These are phyloP conservation scores for Parotia lawesii DNA, from an alignment of 2,113 vertebrate genomes.

Conservation along the genomic window DNA sequence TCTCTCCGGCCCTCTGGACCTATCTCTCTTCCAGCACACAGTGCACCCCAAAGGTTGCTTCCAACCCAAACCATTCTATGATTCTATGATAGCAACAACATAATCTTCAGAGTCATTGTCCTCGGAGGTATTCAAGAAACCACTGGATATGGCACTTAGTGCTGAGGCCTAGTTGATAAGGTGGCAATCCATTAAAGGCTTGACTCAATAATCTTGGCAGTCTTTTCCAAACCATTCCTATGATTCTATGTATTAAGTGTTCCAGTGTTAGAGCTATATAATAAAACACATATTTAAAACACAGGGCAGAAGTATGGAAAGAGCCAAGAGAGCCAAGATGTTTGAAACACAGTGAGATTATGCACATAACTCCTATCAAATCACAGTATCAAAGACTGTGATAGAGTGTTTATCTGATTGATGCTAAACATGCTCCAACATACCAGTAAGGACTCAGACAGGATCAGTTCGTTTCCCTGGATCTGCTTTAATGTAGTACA, in stretches of 20 bases:
- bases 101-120: rapidly evolving
- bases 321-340: neutral
- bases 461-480: neutral
- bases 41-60: neutral
- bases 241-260: neutral
- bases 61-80: neutral
- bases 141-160: neutral
- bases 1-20: too few relatives aligned
- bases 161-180: neutral
- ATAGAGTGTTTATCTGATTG: neutral
- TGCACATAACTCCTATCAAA: neutral
- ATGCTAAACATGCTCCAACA: neutral
- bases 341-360: neutral
- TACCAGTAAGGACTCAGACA: neutral
- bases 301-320: neutral
- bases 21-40: too few relatives aligned
- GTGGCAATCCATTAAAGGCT: neutral
- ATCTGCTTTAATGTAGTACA: neutral
- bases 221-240: neutral
- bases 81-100: neutral
- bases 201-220: neutral
- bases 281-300: neutral
- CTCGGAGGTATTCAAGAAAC: neutral
- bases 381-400: neutral
- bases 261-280: neutral